phyloP scores from a whole-genome alignment of 2,113 vertebrate genomes.

The Riparia riparia region DNA sequence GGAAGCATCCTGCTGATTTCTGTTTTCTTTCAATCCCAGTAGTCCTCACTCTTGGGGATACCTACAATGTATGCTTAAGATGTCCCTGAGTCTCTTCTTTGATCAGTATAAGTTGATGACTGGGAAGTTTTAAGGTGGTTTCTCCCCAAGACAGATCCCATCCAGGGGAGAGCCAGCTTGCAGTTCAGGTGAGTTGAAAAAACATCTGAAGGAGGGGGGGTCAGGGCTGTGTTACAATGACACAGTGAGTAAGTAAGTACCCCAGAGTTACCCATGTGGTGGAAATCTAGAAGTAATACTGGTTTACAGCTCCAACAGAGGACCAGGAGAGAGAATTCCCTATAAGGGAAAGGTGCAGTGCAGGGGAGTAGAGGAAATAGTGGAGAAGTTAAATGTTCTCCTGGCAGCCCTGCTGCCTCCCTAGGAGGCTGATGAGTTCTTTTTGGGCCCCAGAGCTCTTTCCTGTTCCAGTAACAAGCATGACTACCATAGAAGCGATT shows the following conservation, averaged over 20 bases:
- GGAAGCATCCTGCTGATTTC: rapidly evolving
- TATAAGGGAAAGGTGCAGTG: not conserved
- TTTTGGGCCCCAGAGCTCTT: not conserved
- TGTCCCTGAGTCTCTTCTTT: not conserved
- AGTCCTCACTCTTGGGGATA: not conserved
- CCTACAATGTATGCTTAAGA: not conserved
- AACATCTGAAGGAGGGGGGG: not conserved
- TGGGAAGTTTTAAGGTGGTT: not conserved
- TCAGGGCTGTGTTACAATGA: not conserved
- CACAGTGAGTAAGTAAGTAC: not conserved
- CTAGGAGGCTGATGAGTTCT: not conserved
- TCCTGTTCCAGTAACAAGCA: not conserved
- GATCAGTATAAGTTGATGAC: not conserved
- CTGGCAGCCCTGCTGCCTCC: not conserved
- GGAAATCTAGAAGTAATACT: not conserved
- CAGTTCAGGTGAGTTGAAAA: not conserved
- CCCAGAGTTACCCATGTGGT: not conserved
- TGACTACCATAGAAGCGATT: not conserved
- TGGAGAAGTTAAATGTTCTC: not conserved
- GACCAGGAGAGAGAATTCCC: not conserved
- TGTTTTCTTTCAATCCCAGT: not conserved
- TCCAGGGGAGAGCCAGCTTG: not conserved
- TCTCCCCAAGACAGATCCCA: not conserved
- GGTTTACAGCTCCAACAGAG: not conserved
- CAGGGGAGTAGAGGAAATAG: not conserved